Base-by-base conservation (phyloP, 2,888 invertebrate genomes). In the Coenonympha glycerion region DNA sequence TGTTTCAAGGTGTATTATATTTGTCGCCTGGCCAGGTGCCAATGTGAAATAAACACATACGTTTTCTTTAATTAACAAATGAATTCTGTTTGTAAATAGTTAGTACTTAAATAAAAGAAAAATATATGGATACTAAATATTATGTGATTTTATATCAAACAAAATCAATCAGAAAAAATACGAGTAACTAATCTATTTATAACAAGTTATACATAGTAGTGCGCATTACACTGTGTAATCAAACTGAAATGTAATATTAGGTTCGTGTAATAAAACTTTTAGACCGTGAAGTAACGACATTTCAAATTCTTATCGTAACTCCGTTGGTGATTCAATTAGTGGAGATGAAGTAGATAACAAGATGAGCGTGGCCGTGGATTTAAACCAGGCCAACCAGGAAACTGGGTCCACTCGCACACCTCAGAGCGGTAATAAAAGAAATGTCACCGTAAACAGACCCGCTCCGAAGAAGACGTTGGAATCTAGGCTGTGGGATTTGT, bases 1-100 rank as follows among this genome's bases (percentile, higher is more conserved):
- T 39, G 28, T 52, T 55, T 50, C 55, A 55, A 55, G 65, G 66
- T 68, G 69, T 59, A 71, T 70, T 82, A 85, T 84, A 83, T 76
- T 73, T 61, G 79, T 81, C 71, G 57, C 56, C 70, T 76, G 86
- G 86, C 84, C 77, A 53, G 55, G 49, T 57, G 85, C 86, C 86
- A 85, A 56, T 57, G 55, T 57, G 60, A 30, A 61, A 59, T 65
- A 63, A 63, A 62, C 58, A 57, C 63, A 52, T 52, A 37, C 33
- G 34, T 6, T 54, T 55, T 46, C 47, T 15, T n/a, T 16, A 45
- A n/a, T n/a, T n/a, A 28, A 46, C 28, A 46, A 28, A 37, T 28
- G 37, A 28, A 37, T 8, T 46, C 28, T 46, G 28, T 28, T 11
- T 26, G 18, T 28, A 28, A 36, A 22, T 13, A 5, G 6, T 6